phyloP scores from a whole-genome alignment of 1,140 invertebrate genomes.

The Bombus haemorrhoidalis region DNA sequence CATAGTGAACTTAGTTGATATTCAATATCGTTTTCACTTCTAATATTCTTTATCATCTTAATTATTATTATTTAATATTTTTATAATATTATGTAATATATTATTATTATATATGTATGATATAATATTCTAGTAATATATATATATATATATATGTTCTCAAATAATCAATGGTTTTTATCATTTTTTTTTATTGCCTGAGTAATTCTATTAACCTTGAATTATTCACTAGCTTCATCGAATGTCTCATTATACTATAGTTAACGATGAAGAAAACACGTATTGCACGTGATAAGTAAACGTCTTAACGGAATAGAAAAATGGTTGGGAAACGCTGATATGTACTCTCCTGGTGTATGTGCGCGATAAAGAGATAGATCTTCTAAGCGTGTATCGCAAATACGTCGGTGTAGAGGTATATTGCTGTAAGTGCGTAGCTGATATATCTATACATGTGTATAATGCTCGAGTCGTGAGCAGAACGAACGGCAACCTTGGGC shows the following conservation, averaged over 20 bases:
- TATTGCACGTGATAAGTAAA: neutral
- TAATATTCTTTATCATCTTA: too few species aligned
- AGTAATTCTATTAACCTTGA: neutral
- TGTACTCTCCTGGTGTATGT: neutral
- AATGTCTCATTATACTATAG: neutral
- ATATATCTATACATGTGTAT: constrained; percentile 36
- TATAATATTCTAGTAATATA: too few species aligned
- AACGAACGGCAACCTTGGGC: constrained; percentile 61
- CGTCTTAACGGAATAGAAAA: neutral
- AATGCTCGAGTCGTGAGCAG: constrained; percentile 53
- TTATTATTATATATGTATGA: too few species aligned
- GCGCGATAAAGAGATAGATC: neutral
- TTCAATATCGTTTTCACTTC: too few species aligned
- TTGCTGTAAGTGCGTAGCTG: neutral
- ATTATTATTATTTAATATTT: too few species aligned
- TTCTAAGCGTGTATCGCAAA: constrained; percentile 3
- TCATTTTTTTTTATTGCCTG: neutral
- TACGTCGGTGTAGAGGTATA: neutral
- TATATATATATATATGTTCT: too few species aligned
- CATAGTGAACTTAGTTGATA: too few species aligned
- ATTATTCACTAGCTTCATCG: neutral
- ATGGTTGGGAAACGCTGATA: constrained; percentile 15
- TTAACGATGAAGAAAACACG: neutral
- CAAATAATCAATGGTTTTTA: neutral
- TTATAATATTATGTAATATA: too few species aligned